These are phyloP conservation scores for Nomada ruficornis DNA, from an alignment of 2,888 invertebrate genomes.

Conservation along the genomic window DNA sequence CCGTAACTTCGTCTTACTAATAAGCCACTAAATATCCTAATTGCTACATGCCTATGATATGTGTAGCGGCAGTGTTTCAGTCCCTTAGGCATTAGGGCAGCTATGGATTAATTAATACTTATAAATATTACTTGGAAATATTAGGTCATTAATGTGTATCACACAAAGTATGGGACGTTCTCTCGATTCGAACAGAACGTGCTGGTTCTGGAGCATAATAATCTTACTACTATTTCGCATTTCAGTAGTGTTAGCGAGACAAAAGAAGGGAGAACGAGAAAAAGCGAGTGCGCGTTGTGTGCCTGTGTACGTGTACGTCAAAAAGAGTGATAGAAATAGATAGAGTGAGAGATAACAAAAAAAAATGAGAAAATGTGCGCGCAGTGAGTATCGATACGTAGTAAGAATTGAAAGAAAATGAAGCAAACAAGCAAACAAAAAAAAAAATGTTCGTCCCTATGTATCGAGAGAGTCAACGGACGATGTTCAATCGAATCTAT, in stretches of 20 bases:
- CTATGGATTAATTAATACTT: slow-evolving; percentile 74
- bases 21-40: slow-evolving; percentile 77
- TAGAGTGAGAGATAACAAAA: background rate
- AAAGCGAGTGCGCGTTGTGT: slow-evolving; percentile 8
- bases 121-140: slow-evolving; percentile 71
- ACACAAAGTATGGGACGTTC: slow-evolving; percentile 67
- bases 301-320: background rate
- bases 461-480: slow-evolving; percentile 59
- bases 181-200: slow-evolving; percentile 56
- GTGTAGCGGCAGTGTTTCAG: slow-evolving; percentile 80
- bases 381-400: background rate
- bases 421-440: background rate
- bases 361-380: background rate
- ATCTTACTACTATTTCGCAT: slow-evolving; percentile 57
- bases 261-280: slow-evolving; percentile 17
- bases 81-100: slow-evolving; percentile 78
- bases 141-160: slow-evolving; percentile 73
- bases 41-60: slow-evolving; percentile 82
- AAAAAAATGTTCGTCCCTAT: slow-evolving; percentile 37
- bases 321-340: slow-evolving; percentile 1
- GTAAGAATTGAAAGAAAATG: background rate
- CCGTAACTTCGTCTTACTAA: slow-evolving; percentile 68
- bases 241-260: slow-evolving; percentile 52
- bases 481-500: slow-evolving; percentile 37
- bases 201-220: slow-evolving; percentile 56